A percentile compares a stretch with the other conserved stretches of the same genome.
phyloP scores from a whole-genome alignment of 2,888 invertebrate species.

The Chrysina gloriosa region DNA sequence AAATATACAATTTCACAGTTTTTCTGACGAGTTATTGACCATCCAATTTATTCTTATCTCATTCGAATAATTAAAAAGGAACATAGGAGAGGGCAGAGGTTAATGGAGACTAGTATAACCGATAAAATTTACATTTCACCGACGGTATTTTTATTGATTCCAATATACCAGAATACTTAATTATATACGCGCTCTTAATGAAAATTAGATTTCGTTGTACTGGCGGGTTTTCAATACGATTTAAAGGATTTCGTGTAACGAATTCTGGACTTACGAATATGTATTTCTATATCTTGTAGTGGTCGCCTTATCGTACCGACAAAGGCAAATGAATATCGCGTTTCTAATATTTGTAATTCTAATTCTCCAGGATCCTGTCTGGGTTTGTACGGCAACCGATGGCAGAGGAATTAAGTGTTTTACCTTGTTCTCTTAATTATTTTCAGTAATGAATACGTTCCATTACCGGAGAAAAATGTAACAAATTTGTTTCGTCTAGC shows the following conservation, averaged over 20 bases:
- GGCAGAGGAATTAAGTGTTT: slow-evolving; percentile 12
- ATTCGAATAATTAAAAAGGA: slow-evolving; percentile 29
- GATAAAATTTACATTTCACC: slow-evolving; percentile 43
- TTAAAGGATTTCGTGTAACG: slow-evolving; percentile 23
- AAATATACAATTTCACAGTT: no score
- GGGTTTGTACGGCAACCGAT: neutral
- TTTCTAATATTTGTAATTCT: slow-evolving; percentile 23
- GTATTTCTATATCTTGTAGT: slow-evolving; percentile 17
- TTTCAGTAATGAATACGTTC: no score
- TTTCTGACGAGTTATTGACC: no score
- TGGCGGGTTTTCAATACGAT: slow-evolving; percentile 20
- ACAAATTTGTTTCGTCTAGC: no score
- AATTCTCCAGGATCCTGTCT: neutral
- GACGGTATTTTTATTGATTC: slow-evolving; percentile 44
- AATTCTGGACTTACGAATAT: slow-evolving; percentile 3
- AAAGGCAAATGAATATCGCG: slow-evolving; percentile 3
- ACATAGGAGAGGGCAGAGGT: slow-evolving; percentile 39
- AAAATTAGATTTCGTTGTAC: slow-evolving; percentile 35
- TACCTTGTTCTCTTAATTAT: slow-evolving; percentile 21
- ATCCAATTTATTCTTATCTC: slow-evolving; percentile 26
- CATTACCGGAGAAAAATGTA: no score
- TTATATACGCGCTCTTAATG: slow-evolving; percentile 36
- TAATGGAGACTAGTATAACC: slow-evolving; percentile 44
- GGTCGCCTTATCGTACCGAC: slow-evolving; percentile 3
- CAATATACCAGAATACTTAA: slow-evolving; percentile 38